These are phyloP conservation scores for Calameuta idolon DNA, from an alignment of 2,888 invertebrate species.

Conservation along the genomic window DNA sequence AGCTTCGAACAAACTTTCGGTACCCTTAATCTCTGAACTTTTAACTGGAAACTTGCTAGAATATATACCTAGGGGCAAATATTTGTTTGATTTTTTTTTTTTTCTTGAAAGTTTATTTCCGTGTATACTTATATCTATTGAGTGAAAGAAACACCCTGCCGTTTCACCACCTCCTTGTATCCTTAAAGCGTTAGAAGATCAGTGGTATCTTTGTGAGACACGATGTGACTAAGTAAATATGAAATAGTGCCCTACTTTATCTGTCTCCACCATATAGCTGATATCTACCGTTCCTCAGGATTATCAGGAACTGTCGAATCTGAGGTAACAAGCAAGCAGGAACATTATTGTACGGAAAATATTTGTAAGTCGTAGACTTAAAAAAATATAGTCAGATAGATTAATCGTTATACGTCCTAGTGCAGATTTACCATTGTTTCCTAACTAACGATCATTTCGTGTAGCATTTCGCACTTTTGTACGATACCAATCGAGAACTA, in stretches of 20 bases:
- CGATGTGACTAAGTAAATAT: constrained; percentile 42
- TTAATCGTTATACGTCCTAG: too few species aligned
- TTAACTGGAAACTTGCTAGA: not conserved
- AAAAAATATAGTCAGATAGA: not conserved
- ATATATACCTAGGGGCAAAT: constrained; percentile 7
- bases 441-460: not conserved
- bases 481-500: not conserved
- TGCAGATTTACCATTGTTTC: too few species aligned
- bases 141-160: not conserved
- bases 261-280: constrained; percentile 13
- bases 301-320: constrained; percentile 28
- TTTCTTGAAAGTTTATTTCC: not conserved
- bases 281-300: constrained; percentile 21
- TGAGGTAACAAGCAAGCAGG: not conserved
- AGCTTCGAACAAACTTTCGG: not conserved
- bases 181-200: not conserved
- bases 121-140: not conserved
- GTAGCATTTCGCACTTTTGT: not conserved
- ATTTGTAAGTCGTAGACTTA: not conserved
- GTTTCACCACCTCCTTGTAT: not conserved
- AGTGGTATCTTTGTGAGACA: constrained; percentile 23
- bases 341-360: not conserved
- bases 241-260: constrained; percentile 41
- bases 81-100: constrained; percentile 17
- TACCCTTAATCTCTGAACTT: not conserved